phyloP scores from a whole-genome alignment of 2,113 vertebrate species.

The Piaya cayana region DNA sequence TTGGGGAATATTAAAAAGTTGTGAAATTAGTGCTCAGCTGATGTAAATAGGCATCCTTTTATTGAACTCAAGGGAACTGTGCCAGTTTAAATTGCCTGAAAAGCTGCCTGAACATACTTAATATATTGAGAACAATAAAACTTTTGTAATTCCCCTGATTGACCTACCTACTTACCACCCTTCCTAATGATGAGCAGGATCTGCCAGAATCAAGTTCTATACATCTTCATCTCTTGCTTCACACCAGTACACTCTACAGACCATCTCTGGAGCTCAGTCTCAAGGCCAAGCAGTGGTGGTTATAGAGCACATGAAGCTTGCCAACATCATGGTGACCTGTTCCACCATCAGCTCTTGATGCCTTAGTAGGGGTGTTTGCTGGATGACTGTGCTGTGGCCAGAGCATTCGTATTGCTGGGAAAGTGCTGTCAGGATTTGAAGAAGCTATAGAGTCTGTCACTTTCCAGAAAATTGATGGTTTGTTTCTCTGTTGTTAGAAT shows the following conservation, averaged over 20 bases:
- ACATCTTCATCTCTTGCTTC: not conserved
- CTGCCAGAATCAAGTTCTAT: not conserved
- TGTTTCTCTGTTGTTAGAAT: not conserved
- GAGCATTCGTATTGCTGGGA: not conserved
- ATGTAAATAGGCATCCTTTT: not conserved
- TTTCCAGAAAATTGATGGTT: not conserved
- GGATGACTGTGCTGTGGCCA: not conserved
- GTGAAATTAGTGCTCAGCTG: not conserved
- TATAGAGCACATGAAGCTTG: rapidly evolving
- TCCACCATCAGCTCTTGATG: not conserved
- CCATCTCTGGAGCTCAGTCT: not conserved
- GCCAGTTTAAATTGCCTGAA: not conserved
- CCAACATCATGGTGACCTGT: not conserved
- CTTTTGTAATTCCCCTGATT: not conserved
- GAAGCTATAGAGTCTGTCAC: not conserved
- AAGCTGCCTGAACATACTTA: not conserved
- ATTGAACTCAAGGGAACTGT: not conserved
- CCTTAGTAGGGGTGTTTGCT: not conserved
- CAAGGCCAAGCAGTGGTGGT: not conserved
- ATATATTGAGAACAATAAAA: not conserved
- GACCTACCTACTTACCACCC: not conserved
- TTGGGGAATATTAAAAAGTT: not conserved
- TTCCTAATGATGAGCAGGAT: not conserved
- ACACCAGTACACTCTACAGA: not conserved
- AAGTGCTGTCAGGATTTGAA: not conserved